These are phyloP conservation scores for Pseudomyrmex dendroicus DNA, from an alignment of 1,140 invertebrate genomes.

Conservation along the genomic window DNA sequence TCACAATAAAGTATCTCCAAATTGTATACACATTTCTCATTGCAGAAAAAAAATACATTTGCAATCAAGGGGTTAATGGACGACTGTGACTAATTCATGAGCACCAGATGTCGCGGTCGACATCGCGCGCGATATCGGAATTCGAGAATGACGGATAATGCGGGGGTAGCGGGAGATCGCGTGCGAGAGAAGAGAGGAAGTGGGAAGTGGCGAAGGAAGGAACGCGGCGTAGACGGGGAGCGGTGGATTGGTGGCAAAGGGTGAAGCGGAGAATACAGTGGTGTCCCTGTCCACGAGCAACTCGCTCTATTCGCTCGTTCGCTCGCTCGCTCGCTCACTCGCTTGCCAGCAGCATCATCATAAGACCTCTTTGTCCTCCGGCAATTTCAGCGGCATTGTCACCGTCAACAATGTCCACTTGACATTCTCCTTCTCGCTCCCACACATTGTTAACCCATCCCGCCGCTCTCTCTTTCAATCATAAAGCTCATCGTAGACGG, in stretches of 20 bases:
- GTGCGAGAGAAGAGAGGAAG: slow-evolving; percentile 6
- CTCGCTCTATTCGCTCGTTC: slow-evolving; percentile 79
- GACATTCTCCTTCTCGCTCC: slow-evolving; percentile 84
- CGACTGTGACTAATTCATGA: slow-evolving; percentile 68
- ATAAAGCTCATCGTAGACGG: slow-evolving; percentile 82
- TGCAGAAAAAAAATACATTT: background rate
- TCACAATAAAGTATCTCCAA: background rate
- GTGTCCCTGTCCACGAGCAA: slow-evolving; percentile 73
- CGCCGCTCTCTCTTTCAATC: slow-evolving; percentile 81
- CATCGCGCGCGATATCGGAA: slow-evolving; percentile 67
- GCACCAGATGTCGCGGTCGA: slow-evolving; percentile 65
- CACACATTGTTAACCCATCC: slow-evolving; percentile 79
- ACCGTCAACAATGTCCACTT: slow-evolving; percentile 86
- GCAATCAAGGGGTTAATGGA: slow-evolving; percentile 64
- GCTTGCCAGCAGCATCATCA: slow-evolving; percentile 84
- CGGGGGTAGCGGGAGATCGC: background rate
- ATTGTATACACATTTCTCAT: background rate
- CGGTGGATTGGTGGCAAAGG: slow-evolving; percentile 40
- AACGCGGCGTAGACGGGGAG: background rate
- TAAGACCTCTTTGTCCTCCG: slow-evolving; percentile 86
- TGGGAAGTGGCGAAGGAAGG: slow-evolving; percentile 7
- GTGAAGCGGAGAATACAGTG: slow-evolving; percentile 61
- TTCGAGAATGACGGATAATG: slow-evolving; percentile 26
- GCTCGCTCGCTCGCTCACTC: slow-evolving; percentile 79
- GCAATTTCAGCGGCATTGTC: slow-evolving; percentile 86